Evolutionary conservation across 2,113 vertebrate species (phyloP).

Genomic region (Conger conger): DNA sequence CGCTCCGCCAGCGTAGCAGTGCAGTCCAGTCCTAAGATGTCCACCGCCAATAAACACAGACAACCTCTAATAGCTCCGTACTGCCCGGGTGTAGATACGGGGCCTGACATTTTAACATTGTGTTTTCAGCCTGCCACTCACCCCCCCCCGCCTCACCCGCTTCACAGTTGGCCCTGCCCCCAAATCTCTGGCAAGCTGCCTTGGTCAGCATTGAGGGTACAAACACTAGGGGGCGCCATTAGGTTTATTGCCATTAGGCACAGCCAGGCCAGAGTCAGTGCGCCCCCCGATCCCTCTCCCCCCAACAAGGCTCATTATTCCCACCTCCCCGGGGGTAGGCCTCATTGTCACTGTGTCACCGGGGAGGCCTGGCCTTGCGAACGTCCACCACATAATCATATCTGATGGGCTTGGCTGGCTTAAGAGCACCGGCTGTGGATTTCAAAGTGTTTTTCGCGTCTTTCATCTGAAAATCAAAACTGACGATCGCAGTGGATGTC

Average conservation of each 20-base stretch:
- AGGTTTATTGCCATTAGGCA: neutral
- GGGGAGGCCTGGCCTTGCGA: slow-evolving; percentile 46
- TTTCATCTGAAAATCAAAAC: slow-evolving; percentile 72
- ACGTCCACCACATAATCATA: slow-evolving; percentile 65
- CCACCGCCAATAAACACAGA: neutral
- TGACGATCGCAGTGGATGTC: slow-evolving; percentile 64
- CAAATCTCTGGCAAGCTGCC: neutral
- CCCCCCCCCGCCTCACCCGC: neutral
- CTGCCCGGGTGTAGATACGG: neutral
- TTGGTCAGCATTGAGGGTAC: neutral
- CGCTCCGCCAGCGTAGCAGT: neutral
- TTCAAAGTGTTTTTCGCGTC: slow-evolving; percentile 60
- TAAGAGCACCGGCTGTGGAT: slow-evolving; percentile 51
- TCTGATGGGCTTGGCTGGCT: slow-evolving; percentile 56
- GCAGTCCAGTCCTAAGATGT: neutral
- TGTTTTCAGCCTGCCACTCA: too few species aligned
- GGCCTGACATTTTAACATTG: neutral
- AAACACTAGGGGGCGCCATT: neutral
- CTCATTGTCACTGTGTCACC: slow-evolving; percentile 58
- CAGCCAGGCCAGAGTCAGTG: neutral
- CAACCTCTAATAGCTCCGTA: neutral
- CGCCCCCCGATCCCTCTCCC: slow-evolving; percentile 58
- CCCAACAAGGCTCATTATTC: slow-evolving; percentile 63
- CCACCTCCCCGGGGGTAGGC: slow-evolving; percentile 62
- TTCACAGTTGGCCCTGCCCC: neutral